Evolutionary conservation across 2,888 invertebrate species (phyloP), one percentile per base, ranked within the genome.

Genomic region (Amphipoea lucens): DNA sequence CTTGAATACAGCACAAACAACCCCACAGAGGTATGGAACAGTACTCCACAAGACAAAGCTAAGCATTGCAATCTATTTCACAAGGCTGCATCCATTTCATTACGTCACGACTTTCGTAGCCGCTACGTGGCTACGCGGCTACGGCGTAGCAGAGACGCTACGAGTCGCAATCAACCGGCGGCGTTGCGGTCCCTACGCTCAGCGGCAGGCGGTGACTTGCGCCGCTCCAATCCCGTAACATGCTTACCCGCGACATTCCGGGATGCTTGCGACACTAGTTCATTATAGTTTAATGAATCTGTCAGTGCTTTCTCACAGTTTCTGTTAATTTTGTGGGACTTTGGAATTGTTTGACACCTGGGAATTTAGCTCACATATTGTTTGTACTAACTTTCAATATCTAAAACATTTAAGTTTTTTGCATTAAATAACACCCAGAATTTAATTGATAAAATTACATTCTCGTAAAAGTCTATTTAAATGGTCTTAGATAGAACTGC

Each of bases 161-260:
- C 83, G 83, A 83, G 62, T 88, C 60, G 66, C 87, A 88, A 88
- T 79, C 79, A 88, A 82, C 63, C 62, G 62, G 70, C 71, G 66
- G 66, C 67, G 80, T 81, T 89, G 90, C 80, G 87, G 90, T 89
- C 75, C 69, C 66, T 23, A 45, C 78, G 70, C 87, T 87, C 88
- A 85, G 48, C 71, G 74, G 51, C 86, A 79, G 73, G 65, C 88
- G 70, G 82, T 42, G 74, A 84, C 84, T 82, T 40, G 51, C 54
- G 60, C 60, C 42, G 75, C 78, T 76, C 68, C 66, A 73, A 63
- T 76, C 73, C 57, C 66, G 69, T 57, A 20, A 62, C 72, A 23
- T 54, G 65, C 57, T 51, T 40, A 66, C 42, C 36, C 69, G 63
- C 40, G 65, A 57, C 74, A 45, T 69, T 54, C 63, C 66, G 51